A percentile compares a stretch with the other conserved stretches of the same genome.
phyloP scores from a whole-genome alignment of 2,113 vertebrate species.

The Ictalurus punctatus region DNA sequence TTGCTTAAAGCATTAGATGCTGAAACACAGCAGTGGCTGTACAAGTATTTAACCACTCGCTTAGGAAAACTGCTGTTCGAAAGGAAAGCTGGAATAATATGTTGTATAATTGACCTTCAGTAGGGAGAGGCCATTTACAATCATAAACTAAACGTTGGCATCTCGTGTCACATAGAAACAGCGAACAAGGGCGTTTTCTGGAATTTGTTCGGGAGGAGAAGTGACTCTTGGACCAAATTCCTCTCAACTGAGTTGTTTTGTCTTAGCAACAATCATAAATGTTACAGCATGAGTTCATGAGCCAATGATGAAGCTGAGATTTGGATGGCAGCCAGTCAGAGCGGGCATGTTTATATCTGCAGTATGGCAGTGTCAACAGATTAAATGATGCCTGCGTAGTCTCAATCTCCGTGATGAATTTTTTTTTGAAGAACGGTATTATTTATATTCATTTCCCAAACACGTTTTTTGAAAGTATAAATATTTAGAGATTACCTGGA shows the following conservation, averaged over 20 bases:
- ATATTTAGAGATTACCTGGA: not conserved
- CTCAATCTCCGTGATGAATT: not conserved
- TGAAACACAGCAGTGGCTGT: not conserved
- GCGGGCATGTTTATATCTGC: slow-evolving; percentile 5
- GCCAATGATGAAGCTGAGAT: not conserved
- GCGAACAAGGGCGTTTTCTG: slow-evolving; percentile 33
- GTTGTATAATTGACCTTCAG: not conserved
- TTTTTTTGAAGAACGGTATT: not conserved
- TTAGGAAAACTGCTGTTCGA: not conserved
- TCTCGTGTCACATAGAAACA: slow-evolving; percentile 29
- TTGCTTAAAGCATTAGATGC: not conserved
- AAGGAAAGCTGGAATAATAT: not conserved
- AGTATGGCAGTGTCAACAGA: not conserved
- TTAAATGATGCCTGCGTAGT: not conserved
- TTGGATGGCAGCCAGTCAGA: slow-evolving; percentile 18
- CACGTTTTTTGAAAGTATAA: not conserved
- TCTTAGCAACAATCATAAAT: slow-evolving; percentile 36
- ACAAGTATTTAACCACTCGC: not conserved
- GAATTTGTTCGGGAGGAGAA: slow-evolving; percentile 33
- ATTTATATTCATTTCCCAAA: not conserved
- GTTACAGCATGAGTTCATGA: not conserved
- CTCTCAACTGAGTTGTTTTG: slow-evolving; percentile 32
- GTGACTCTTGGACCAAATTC: slow-evolving; percentile 37
- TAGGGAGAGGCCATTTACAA: not conserved
- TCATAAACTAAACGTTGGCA: not conserved